Evolutionary conservation across 2,113 vertebrate species (phyloP).

Genomic region (Lagopus leucura): DNA sequence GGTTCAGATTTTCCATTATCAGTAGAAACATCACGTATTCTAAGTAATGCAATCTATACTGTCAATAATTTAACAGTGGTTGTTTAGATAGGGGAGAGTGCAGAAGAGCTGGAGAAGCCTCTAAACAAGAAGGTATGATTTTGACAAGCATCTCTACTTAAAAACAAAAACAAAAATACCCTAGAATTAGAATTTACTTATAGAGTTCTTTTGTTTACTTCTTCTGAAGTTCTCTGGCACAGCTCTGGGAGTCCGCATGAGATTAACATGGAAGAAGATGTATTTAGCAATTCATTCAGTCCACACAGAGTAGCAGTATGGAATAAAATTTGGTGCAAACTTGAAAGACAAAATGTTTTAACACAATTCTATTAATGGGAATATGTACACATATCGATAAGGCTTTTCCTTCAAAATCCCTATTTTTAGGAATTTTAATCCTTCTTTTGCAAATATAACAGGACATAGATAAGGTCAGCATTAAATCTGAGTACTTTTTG

Average conservation of each 20-base stretch:
- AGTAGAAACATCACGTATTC: not conserved
- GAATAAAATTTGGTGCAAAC: not conserved
- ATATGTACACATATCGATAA: not conserved
- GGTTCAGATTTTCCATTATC: not conserved
- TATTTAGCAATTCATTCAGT: not conserved
- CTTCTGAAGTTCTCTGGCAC: not conserved
- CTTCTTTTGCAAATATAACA: not conserved
- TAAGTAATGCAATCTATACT: not conserved
- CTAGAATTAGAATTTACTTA: not conserved
- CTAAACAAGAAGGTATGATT: not conserved
- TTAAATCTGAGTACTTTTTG: not conserved
- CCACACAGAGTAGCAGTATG: not conserved
- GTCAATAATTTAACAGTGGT: not conserved
- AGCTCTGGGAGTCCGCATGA: not conserved
- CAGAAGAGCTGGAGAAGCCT: not conserved
- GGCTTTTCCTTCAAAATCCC: not conserved
- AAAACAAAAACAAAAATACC: not conserved
- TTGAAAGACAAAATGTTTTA: not conserved
- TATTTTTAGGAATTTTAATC: not conserved
- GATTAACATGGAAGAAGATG: not conserved
- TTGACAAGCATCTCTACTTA: not conserved
- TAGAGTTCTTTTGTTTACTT: not conserved
- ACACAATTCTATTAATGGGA: not conserved
- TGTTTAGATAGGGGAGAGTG: not conserved
- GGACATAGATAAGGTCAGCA: not conserved